Conservation (phyloP, 2,113 vertebrate species). For the Chaetodon auriga region DNA sequence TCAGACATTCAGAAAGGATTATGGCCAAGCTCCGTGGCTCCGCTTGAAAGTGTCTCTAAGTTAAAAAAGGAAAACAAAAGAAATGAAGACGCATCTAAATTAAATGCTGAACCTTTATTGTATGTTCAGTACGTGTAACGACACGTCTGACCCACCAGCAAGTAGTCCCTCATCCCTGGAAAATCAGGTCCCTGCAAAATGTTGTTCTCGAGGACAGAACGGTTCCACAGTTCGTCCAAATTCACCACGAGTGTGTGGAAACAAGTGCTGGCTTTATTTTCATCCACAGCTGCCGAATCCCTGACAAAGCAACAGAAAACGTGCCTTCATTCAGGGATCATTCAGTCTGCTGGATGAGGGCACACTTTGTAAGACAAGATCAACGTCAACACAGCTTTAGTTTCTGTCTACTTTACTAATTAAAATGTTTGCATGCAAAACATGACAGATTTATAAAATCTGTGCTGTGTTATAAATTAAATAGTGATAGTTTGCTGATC, state of each 20-base stretch:
- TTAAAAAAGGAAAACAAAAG: neutral
- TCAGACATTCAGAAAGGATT: slow-evolving; percentile 88
- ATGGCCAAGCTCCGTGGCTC: slow-evolving; percentile 89
- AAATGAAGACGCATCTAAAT: fast-evolving
- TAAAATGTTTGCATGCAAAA: too few relatives aligned
- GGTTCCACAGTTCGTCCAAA: slow-evolving; percentile 89
- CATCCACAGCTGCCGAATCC: slow-evolving; percentile 87
- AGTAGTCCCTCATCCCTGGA: slow-evolving; percentile 87
- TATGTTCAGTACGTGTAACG: neutral
- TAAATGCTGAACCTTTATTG: too few relatives aligned
- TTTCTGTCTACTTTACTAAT: too few relatives aligned
- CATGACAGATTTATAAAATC: too few relatives aligned
- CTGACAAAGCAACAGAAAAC: slow-evolving; percentile 70
- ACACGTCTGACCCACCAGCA: slow-evolving; percentile 84
- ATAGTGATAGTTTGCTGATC: too few relatives aligned
- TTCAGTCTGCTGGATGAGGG: neutral
- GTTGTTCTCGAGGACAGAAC: slow-evolving; percentile 88
- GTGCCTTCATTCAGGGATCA: neutral
- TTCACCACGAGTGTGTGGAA: slow-evolving; percentile 88
- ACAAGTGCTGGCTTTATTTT: slow-evolving; percentile 83
- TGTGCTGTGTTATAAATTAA: too few relatives aligned
- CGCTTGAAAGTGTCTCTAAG: slow-evolving; percentile 88
- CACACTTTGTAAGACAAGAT: too few relatives aligned
- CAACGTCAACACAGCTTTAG: too few relatives aligned
- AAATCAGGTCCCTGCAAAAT: slow-evolving; percentile 93